Base-by-base conservation (phyloP, 92 coral and sea anemone genomes). In the Bergia sp. region DNA sequence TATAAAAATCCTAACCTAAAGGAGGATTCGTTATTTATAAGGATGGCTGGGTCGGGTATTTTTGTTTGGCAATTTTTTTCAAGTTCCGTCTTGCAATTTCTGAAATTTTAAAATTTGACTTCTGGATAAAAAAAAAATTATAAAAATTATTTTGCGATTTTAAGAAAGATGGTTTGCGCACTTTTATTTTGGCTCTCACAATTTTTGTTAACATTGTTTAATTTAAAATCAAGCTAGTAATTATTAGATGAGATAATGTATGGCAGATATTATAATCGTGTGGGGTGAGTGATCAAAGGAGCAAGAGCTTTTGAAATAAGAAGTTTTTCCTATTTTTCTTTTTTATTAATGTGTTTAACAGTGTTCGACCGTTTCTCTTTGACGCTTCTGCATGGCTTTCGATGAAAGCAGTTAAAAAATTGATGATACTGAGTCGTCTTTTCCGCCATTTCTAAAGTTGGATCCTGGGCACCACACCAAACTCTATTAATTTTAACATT, bases 231-330 rank as follows among this genome's bases (percentile, higher is more conserved):
- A 67, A 67, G 74, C 74, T 67, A 67, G 74, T 67, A 67, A 67
- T 67, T 67, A 67, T 67, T 67, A 67, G 74, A 67, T 67, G 74
- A 67, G 74, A 67, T 67, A 67, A 67, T 67, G 74, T 67, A 67
- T 67, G 74, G 74, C 74, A 67, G 74, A 67, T 67, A 67, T 67
- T 67, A 67, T 67, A 67, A 67, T 67, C 74, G 74, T 67, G 74
- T 67, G 74, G 74, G 74, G 74, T 67, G 74, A 67, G 74, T 67
- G 74, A 67, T 67, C 74, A 67, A 67, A 67, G 74, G 74, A 67
- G 74, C 74, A 67, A n/a, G n/a, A n/a, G n/a, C n/a, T n/a, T n/a
- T n/a, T n/a, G n/a, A n/a, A n/a, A n/a, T n/a, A n/a, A n/a, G 74
- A 67, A 67, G 74, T 67, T 67, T 67, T 67, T 67, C 74, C 74